A percentile compares a stretch with the other conserved stretches of the same genome.
phyloP scores from a whole-genome alignment of 2,113 vertebrate genomes.

The Trogon melanurus region DNA sequence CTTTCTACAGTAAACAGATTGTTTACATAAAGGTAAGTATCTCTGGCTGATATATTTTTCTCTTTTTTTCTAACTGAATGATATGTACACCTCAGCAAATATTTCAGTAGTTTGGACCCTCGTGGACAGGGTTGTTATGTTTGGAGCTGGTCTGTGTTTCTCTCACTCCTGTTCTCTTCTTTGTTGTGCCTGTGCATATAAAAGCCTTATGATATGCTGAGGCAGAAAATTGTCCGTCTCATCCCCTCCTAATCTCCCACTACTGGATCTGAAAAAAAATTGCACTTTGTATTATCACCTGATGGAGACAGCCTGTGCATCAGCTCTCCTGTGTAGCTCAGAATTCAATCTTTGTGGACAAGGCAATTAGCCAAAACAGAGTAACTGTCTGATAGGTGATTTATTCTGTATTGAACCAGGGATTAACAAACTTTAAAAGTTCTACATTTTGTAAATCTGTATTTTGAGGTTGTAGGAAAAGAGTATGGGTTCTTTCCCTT shows the following conservation, averaged over 20 bases:
- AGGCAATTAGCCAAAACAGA: background rate
- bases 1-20: background rate
- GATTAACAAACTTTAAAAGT: background rate
- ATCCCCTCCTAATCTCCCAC: background rate
- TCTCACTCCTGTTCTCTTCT: background rate
- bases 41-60: background rate
- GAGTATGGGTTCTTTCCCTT: background rate
- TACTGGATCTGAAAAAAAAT: background rate
- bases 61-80: background rate
- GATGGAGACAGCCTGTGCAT: background rate
- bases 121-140: background rate
- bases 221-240: background rate
- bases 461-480: background rate
- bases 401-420: background rate
- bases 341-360: background rate
- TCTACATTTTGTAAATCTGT: background rate
- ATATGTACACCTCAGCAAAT: background rate
- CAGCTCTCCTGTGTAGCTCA: background rate
- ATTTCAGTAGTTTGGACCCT: background rate
- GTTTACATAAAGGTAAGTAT: background rate
- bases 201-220: background rate
- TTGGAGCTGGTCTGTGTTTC: background rate
- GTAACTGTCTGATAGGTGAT: background rate
- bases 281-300: background rate
- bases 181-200: background rate